Base-by-base conservation (phyloP, 2,797 vertebrate species). In the Lates japonicus region DNA sequence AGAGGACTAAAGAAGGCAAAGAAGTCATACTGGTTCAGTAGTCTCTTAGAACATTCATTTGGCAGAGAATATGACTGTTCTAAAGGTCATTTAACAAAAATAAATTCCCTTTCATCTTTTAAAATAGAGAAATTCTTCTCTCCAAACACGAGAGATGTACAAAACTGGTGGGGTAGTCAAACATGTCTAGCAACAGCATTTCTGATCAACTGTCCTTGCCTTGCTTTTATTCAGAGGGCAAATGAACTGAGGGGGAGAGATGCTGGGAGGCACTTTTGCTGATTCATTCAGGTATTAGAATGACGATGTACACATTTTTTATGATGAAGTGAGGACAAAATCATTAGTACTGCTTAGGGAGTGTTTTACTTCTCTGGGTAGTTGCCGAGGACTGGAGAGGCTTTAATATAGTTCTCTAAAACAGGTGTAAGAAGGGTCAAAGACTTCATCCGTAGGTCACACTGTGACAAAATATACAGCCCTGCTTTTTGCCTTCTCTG, bases 271-370 rank as follows among this genome's bases (percentile, higher is more conserved):
- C 64, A 73, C 62, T 78, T 84, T 78, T 87, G 87, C 85, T 82
- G 87, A 89, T 85, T 92, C 85, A 90, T 81, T 70, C 78, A 90
- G 71, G 76, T 80, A 81, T 76, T 54, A 80, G 62, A 70, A 68
- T 82, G 64, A 84, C 76, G 65, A 79, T 76, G 51, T 72, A 41
- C 63, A 72, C 81, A 60, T 52, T 65, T 77, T 81, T 78, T 69
- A 66, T 80, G 54, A 81, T 55, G 33, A 73, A 69, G 57, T 58
- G 33, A 76, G 72, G 70, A 68, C 55, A 76, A 75, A 82, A 85
- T 72, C 71, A 76, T 88, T 81, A 66, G 69, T 54, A 49, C 55
- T 79, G 73, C 80, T 82, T 67, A 55, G 14, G 19, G 19, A 14
- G 57, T 77, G 48, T 48, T 80, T 71, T 54, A 63, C 7, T 41